A percentile compares a stretch with the other conserved stretches of the same genome.
These are phyloP conservation scores for Meloidogyne floridensis DNA, from an alignment of 1,140 invertebrate species.

Conservation along the genomic window DNA sequence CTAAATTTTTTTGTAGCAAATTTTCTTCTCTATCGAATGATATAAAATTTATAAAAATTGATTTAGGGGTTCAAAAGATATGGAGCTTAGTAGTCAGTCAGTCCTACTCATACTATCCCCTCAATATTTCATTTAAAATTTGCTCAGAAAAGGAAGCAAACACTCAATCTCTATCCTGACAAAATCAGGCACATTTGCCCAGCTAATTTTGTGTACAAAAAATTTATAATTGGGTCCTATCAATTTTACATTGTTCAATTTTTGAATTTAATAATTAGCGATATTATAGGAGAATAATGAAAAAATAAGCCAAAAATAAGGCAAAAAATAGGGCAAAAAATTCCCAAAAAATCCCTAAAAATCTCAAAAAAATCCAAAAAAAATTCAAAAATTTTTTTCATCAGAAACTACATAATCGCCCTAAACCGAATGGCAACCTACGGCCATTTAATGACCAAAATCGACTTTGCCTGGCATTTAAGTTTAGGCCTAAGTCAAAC, in stretches of 20 bases:
- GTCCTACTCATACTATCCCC: no score
- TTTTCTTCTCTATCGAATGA: no score
- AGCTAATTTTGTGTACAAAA: not conserved
- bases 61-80: no score
- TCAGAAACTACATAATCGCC: slow-evolving; percentile 80
- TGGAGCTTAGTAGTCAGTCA: no score
- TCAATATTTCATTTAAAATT: not conserved
- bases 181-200: not conserved
- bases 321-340: not conserved
- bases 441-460: slow-evolving; percentile 52
- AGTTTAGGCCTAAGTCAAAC: slow-evolving; percentile 59
- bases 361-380: not conserved
- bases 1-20: no score
- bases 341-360: not conserved
- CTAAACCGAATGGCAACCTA: slow-evolving; percentile 69
- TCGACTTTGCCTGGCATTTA: slow-evolving; percentile 58
- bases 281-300: not conserved
- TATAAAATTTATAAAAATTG: no score
- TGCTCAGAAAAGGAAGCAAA: not conserved
- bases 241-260: not conserved
- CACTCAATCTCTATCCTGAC: not conserved
- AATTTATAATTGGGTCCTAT: not conserved
- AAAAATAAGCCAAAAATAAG: no score
- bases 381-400: not conserved
- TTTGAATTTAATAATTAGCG: not conserved